Conservation (phyloP, 2,888 invertebrate species). For the Cactoblastis cactorum region DNA sequence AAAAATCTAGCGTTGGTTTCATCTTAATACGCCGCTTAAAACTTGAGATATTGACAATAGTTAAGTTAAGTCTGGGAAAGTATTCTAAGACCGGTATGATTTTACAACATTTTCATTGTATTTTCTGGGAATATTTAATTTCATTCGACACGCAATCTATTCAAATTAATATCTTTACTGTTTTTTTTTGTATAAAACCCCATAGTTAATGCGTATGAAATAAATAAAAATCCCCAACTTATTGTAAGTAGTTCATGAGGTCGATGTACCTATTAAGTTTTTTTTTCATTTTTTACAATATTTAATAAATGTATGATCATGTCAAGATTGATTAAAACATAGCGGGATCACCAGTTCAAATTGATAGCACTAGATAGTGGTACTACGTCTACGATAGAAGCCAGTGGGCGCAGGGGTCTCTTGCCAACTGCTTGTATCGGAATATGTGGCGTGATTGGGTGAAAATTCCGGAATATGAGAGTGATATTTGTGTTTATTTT, state of each 20-base stretch:
- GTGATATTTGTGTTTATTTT: slow-evolving; percentile 28
- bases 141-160: no score
- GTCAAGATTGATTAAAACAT: slow-evolving; percentile 6
- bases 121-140: no score
- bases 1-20: no score
- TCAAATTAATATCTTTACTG: no score
- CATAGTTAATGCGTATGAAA: no score
- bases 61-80: no score
- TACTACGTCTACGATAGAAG: slow-evolving; percentile 7
- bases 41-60: no score
- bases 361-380: slow-evolving; percentile 33
- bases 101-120: no score
- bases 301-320: slow-evolving; percentile 8
- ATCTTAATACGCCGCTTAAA: no score
- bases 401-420: slow-evolving; percentile 2
- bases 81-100: no score
- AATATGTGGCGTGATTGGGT: neutral
- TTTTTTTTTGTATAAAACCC: no score
- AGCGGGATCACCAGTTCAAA: slow-evolving; percentile 56
- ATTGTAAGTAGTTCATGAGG: no score
- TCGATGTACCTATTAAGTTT: slow-evolving; percentile 1
- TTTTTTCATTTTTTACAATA: slow-evolving; percentile 3
- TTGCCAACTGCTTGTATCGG: neutral
- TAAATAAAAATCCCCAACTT: neutral
- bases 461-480: slow-evolving; percentile 21